Evolutionary conservation across 1,140 invertebrate species (phyloP), one percentile per base, ranked within the genome.

Genomic region (Charaxes varanes): DNA sequence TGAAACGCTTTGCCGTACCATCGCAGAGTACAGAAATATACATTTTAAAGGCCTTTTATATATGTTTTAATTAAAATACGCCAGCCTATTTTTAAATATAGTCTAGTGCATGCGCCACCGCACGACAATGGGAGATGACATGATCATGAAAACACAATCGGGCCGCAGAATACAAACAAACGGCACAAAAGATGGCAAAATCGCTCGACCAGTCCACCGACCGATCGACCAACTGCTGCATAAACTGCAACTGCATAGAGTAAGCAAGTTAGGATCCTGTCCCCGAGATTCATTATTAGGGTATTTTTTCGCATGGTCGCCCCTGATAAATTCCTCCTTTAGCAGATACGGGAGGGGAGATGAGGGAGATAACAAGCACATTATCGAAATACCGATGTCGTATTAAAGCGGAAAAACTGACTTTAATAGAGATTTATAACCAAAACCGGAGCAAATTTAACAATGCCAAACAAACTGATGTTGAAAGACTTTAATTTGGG

Each of bases 261-360:
- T 60, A 51, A 60, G 55, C 44, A 52, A 55, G 48, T 47, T 42
- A 43, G 19, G 21, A 34, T 45, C 33, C 40, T 54, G 43, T 52
- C 51, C 50, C 46, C 49, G 50, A 61, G 64, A 61, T 57, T 76
- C 67, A 76, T 79, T 79, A 76, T 69, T 69, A 68, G 57, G 55
- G 60, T 64, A 72, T 73, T 73, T 71, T 74, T 76, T 70, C 68
- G 73, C 62, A 59, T 66, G 63, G 59, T 63, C 71, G 53, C 67
- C 71, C 69, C 52, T 57, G 62, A 74, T 74, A 67, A 68, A 79
- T 79, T 74, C 60, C 56, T 50, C 34, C 41, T 14, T 15, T 40
- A 23, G 35, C 27, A 40, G 43, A 46, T 46, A 46, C 22, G 35
- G 41, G 47, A 59, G 67, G 67, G 61, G 68, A 62, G 64, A 74